Evolutionary conservation across 2,797 vertebrate species (phyloP), one percentile per base, ranked within the genome.

Genomic region (Uromys caudimaculatus): DNA sequence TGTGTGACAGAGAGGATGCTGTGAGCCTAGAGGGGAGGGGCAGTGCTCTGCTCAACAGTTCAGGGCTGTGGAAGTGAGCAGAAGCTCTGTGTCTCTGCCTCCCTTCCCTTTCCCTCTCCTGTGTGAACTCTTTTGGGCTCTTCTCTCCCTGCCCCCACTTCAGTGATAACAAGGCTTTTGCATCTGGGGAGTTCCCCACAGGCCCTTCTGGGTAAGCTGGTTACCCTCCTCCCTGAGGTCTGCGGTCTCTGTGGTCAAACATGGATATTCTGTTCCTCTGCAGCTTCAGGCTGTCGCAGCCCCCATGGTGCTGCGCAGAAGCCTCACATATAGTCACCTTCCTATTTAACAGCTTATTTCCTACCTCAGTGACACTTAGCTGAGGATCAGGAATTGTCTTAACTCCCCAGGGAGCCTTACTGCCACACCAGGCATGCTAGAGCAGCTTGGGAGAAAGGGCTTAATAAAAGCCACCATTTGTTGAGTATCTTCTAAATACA

Each of bases 231-330:
- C 64, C 78, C 75, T n/a, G 71, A 88, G 3, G n/a, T 82, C 82
- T 56, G 77, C 6, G 64, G 82, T 76, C 82, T 58, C 52, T 91
- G 71, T 75, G 89, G 67, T 93, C 89, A 89, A 24, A 90, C 79
- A 56, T 76, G 41, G 69, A 21, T 47, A 32, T 32, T 41, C 81
- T 81, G 81, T 47, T n/a, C 52, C n/a, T 71, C 87, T 95, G 58
- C 29, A 71, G 32, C 23, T 84, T 54, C 27, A 12, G 89, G 69
- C 21, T 58, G 87, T 44, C 71, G 27, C 47, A 62, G 41, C 8
- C 35, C 2, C 41, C 8, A 7, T 1, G 67, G 27, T 6, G 35
- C n/a, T 32, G 21, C 13, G 3, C 58, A 41, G 29, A 78, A 62
- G 44, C 21, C 21, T 35, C 29, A 41, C 69, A 41, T 1, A 60